phyloP scores from a whole-genome alignment of 2,888 invertebrate species.

The Drosophila yooni region DNA sequence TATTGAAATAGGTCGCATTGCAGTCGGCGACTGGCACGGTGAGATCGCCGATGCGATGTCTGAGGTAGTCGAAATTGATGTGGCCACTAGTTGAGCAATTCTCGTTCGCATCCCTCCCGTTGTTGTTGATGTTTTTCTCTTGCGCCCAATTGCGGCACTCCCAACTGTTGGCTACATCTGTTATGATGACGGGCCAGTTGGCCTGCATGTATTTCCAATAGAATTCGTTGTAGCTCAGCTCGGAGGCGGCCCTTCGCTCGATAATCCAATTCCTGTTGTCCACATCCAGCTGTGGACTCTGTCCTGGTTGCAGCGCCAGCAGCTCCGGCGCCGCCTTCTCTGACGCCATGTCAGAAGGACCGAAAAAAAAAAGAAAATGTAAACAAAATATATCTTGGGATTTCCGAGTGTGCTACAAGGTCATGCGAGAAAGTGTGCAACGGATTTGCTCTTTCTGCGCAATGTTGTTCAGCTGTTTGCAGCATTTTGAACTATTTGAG shows the following conservation, averaged over 20 bases:
- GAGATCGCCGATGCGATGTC: conserved; percentile 87
- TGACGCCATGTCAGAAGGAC: conserved; percentile 56
- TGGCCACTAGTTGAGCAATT: conserved; percentile 18
- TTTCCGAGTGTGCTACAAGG: conserved; percentile 19
- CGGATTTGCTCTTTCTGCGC: background rate
- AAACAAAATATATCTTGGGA: conserved; percentile 46
- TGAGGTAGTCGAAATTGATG: conserved; percentile 87
- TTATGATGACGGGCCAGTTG: conserved; percentile 90
- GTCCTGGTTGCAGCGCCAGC: conserved; percentile 46
- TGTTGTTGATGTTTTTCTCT: background rate
- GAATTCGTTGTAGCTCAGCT: conserved; percentile 87
- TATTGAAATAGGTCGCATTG: conserved; percentile 89
- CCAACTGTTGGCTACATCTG: conserved; percentile 88
- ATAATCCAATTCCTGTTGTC: conserved; percentile 22
- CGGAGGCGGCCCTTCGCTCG: conserved; percentile 38
- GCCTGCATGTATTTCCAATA: conserved; percentile 86
- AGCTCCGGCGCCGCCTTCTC: conserved; percentile 47
- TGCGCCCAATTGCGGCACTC: conserved; percentile 88
- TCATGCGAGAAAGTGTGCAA: background rate
- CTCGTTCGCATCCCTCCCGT: conserved; percentile 11
- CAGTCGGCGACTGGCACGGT: conserved; percentile 94
- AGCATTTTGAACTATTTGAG: background rate
- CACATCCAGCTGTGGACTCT: background rate
- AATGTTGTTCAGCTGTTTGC: background rate
- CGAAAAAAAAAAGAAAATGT: conserved; percentile 45